Percentiles rank a stretch among this genome's conserved stretches.
Evolutionary conservation across 2,113 vertebrate species (phyloP).

Genomic region (human): GRCh38 chrX:100663001-100663500

Average conservation of each 20-base stretch:
- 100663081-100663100: neutral
- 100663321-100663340: conserved; percentile 39
- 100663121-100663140: conserved; percentile 1
- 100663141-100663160: neutral
- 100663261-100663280: conserved; percentile 29
- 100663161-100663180: neutral
- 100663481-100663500: conserved; percentile 7
- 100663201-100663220: neutral
- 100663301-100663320: conserved; percentile 16
- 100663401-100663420: conserved; percentile 35
- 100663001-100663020: neutral
- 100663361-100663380: neutral
- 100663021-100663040: neutral
- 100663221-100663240: conserved; percentile 20
- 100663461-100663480: conserved; percentile 54
- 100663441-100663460: conserved; percentile 19
- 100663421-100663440: conserved; percentile 2
- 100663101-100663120: neutral
- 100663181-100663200: neutral
- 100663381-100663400: conserved; percentile 9
- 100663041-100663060: neutral
- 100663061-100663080: neutral
- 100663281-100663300: conserved; percentile 10
- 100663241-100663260: conserved; percentile 23
- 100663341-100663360: neutral